Percentiles rank a stretch among this genome's conserved stretches.
These are phyloP conservation scores for Octomys mimax DNA, from an alignment of 2,797 vertebrate species.

Conservation along the genomic window DNA sequence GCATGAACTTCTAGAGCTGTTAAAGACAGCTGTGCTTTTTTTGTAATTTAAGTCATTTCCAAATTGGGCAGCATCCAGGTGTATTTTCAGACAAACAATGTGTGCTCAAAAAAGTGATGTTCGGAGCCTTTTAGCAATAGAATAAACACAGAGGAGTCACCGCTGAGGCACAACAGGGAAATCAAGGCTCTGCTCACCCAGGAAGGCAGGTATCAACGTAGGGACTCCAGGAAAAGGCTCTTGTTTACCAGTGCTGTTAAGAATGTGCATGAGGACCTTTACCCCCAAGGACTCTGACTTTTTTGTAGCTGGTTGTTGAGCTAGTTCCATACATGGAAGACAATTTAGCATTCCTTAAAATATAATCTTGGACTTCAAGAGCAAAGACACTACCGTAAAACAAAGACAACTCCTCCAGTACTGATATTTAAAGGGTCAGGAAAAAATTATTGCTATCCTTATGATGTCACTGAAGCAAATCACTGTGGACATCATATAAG, in stretches of 20 bases:
- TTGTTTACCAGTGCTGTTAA: background rate
- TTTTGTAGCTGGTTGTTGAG: conserved; percentile 41
- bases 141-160: conserved; percentile 78
- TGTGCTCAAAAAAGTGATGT: conserved; percentile 88
- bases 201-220: background rate
- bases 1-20: conserved; percentile 90
- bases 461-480: conserved; percentile 31
- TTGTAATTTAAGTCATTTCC: conserved; percentile 90
- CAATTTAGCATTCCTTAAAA: conserved; percentile 46
- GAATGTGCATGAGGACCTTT: background rate
- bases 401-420: background rate
- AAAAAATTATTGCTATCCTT: background rate
- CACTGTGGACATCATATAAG: background rate
- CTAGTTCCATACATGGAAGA: conserved; percentile 11
- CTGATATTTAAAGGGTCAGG: conserved; percentile 35
- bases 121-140: conserved; percentile 79
- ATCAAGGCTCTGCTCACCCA: background rate
- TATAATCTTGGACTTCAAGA: conserved; percentile 43
- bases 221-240: background rate
- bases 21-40: conserved; percentile 92
- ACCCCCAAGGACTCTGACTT: background rate
- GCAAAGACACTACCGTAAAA: conserved; percentile 50
- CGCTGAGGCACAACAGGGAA: conserved; percentile 56
- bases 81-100: conserved; percentile 91
- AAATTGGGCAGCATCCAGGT: conserved; percentile 90